Evolutionary conservation across 1,140 invertebrate genomes (phyloP).

Genomic region (Grapholita molesta): DNA sequence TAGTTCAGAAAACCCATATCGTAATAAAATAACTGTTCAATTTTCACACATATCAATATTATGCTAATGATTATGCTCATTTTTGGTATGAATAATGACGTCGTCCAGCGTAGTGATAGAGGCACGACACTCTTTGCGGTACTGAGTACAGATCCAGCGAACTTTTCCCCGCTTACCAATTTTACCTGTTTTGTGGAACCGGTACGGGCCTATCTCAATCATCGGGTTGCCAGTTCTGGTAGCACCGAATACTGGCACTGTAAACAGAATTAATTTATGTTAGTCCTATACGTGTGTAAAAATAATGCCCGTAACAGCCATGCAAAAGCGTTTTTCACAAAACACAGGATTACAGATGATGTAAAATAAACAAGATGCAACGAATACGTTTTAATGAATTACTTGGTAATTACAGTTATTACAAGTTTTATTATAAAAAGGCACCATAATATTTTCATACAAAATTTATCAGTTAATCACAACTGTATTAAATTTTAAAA

Average conservation of each 20-base stretch:
- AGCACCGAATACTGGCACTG: slow-evolving; percentile 21
- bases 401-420: too few species aligned
- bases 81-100: slow-evolving; percentile 16
- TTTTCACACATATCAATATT: neutral
- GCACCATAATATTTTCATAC: too few species aligned
- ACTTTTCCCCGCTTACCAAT: slow-evolving; percentile 10
- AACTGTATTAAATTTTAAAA: too few species aligned
- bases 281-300: neutral
- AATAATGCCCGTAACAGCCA: neutral
- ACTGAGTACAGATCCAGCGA: slow-evolving; percentile 23
- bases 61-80: slow-evolving; percentile 23
- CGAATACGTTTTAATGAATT: too few species aligned
- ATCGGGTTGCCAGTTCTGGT: slow-evolving; percentile 24
- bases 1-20: neutral
- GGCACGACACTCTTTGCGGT: slow-evolving; percentile 16
- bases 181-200: slow-evolving; percentile 21
- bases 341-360: too few species aligned
- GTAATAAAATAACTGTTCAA: neutral
- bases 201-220: slow-evolving; percentile 20
- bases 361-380: too few species aligned
- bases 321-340: neutral
- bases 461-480: too few species aligned
- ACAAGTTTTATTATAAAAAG: too few species aligned
- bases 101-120: slow-evolving; percentile 20
- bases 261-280: slow-evolving; percentile 19